Base-by-base conservation (phyloP, 2,113 vertebrate species). In the Ptychochromis oligacanthus region DNA sequence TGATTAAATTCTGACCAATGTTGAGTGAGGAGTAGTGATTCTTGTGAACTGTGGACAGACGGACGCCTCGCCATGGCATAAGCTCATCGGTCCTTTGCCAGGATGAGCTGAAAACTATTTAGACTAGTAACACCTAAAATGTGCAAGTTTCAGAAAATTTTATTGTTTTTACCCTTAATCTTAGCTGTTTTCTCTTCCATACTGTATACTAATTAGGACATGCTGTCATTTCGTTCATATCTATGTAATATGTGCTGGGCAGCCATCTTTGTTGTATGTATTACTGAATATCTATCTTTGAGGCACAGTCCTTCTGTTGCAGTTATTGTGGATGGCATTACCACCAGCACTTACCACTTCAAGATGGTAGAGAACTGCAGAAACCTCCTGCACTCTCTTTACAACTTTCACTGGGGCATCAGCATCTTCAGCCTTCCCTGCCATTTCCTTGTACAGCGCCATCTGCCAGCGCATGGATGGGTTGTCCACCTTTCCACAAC, bases 391-490 rank as follows among this genome's bases (percentile, higher is more conserved):
- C 6, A 98, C 97, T 79, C 98, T 92, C 76, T 96, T 97, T 62
- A 98, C 97, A 15, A 98, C 97, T 88, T 98, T 98, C 75, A 95
- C 93, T 0, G 97, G 97, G 18, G 95, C 94, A 31, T 98, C 96
- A 0, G 95, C 95, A 20, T 98, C 98, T 82, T 98, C 98, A 1
- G 96, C 97, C 77, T 97, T 97, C 36, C 98, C 97, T 0, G 97
- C 96, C 95, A 97, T 95, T 77, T 97, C 97, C 43, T 96, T 96
- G 90, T 98, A 98, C 67, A 98, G 93, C 1, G 97, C 96, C 97
- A 99, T 97, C 93, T 99, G 97, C 97, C 98, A 99, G 62, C 97
- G 97, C 95, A 98, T 96, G 60, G 97, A 97, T 0, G 96, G 96
- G 86, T 97, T 96, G 93, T 98, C 97, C 61, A 97, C 97, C 97